Conservation (phyloP, 1,140 invertebrate species). For the Sarcophaga peregrina region DNA sequence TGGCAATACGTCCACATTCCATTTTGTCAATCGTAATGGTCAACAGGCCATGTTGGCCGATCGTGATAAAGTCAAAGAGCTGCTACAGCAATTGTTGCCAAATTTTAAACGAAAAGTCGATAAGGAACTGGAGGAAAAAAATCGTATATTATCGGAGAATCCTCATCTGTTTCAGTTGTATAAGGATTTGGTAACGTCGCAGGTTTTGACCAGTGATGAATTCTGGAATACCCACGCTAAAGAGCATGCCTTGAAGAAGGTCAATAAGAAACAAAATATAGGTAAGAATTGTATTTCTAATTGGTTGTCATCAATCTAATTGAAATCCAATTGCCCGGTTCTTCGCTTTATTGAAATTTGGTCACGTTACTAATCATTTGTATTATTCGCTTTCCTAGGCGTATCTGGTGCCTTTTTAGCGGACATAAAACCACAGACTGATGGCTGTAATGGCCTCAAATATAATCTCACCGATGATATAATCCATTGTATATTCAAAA, state of each 20-base stretch:
- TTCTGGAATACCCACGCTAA: slow-evolving; percentile 93
- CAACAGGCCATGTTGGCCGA: slow-evolving; percentile 86
- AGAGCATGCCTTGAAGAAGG: slow-evolving; percentile 80
- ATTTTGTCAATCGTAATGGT: slow-evolving; percentile 92
- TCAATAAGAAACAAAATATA: slow-evolving; percentile 81
- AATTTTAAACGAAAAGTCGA: slow-evolving; percentile 95
- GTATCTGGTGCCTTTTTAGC: slow-evolving; percentile 90
- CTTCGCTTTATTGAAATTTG: too few species aligned
- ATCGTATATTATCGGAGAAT: slow-evolving; percentile 84
- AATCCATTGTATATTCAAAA: slow-evolving; percentile 98
- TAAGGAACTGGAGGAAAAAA: slow-evolving; percentile 92
- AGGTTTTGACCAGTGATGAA: slow-evolving; percentile 94
- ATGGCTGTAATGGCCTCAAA: slow-evolving; percentile 96
- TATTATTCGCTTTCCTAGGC: slow-evolving; percentile 67
- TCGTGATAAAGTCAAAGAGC: slow-evolving; percentile 92
- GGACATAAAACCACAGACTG: slow-evolving; percentile 96
- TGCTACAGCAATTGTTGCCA: slow-evolving; percentile 91
- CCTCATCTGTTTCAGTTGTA: slow-evolving; percentile 86
- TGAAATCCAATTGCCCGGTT: too few species aligned
- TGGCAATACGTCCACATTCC: slow-evolving; percentile 95
- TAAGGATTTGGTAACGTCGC: slow-evolving; percentile 92
- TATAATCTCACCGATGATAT: slow-evolving; percentile 98
- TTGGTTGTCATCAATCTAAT: too few species aligned
- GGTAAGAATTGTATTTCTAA: slow-evolving; percentile 69
- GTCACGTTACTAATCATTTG: too few species aligned